Percentiles rank a stretch among this genome's conserved stretches.
Evolutionary conservation across 2,888 invertebrate genomes (phyloP).

Genomic region (Leucophora obtusa): DNA sequence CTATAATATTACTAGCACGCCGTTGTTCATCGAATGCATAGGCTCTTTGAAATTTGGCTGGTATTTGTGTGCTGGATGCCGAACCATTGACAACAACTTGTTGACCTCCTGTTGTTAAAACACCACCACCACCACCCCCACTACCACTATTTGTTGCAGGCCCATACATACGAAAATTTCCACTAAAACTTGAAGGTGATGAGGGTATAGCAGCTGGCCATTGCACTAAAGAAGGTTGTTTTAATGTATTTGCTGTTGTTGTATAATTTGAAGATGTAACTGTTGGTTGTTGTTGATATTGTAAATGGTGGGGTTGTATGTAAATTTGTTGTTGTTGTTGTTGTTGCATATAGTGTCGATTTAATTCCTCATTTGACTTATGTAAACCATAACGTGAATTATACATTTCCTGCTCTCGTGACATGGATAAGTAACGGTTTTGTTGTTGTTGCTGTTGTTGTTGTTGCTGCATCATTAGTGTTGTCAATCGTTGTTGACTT

Average conservation of each 20-base stretch:
- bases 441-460: constrained; percentile 67
- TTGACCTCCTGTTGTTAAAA: constrained; percentile 50
- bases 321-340: constrained; percentile 50
- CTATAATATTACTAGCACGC: constrained; percentile 68
- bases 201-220: constrained; percentile 78
- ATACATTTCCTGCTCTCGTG: constrained; percentile 66
- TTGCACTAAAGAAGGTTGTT: constrained; percentile 69
- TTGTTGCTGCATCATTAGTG: constrained; percentile 66
- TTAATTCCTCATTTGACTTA: constrained; percentile 69
- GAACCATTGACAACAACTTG: constrained; percentile 49
- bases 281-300: constrained; percentile 44
- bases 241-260: constrained; percentile 47
- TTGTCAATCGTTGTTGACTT: constrained; percentile 67
- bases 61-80: constrained; percentile 49
- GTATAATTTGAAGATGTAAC: constrained; percentile 43
- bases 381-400: constrained; percentile 68
- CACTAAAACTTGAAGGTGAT: constrained; percentile 75
- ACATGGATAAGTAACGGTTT: constrained; percentile 66
- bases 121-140: constrained; percentile 27
- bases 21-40: constrained; percentile 75
- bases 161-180: constrained; percentile 70
- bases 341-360: constrained; percentile 54
- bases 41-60: constrained; percentile 72
- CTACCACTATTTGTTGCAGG: constrained; percentile 53
- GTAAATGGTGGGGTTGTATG: constrained; percentile 53